Base-by-base conservation (phyloP, 2,113 vertebrate species). In the Lontra canadensis region DNA sequence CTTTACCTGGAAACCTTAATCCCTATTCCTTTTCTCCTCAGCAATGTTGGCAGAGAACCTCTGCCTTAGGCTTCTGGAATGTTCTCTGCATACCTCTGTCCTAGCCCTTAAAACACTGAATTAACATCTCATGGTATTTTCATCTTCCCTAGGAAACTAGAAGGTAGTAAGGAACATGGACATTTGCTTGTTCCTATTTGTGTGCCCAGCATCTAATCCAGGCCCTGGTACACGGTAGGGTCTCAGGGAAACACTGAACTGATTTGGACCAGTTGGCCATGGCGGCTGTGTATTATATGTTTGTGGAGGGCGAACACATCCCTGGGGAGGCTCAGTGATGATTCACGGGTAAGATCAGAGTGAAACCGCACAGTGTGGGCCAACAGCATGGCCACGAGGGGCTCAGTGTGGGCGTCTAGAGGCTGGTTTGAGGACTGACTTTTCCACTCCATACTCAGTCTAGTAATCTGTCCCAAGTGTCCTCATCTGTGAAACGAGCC, bases 401-500 rank as follows among this genome's bases (percentile, higher is more conserved):
- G 13, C 74, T 96, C 31, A 1, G 21, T 26, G 20, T 14, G 13
- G 67, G 13, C 18, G 5, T 34, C 29, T 6, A 17, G 26, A 86
- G 34, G 0, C 36, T 44, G 26, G 3, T 74, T 88, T 47, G 34
- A 39, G 25, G 44, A 25, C 59, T 42, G 21, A 26, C 15, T 71
- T 11, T 52, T 57, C 17, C 34, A 59, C 6, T 47, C 36, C 14
- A 12, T n/a, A 31, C 73, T 73, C 36, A 42, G 49, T 47, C 11
- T 26, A 36, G 14, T 39, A 39, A 25, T 29, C 31, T 34, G 86
- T 7, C 36, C 25, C 36, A 79, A 44, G 18, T 36, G 63, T 83
- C 29, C 31, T 84, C 25, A 17, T 93, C 52, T 84, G 52, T 78
- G n/a, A 94, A 87, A 47, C 21, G 10, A 96, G 36, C 36, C 61